These are phyloP conservation scores for Varecia variegata DNA, from an alignment of 2,797 vertebrate species.

Conservation along the genomic window DNA sequence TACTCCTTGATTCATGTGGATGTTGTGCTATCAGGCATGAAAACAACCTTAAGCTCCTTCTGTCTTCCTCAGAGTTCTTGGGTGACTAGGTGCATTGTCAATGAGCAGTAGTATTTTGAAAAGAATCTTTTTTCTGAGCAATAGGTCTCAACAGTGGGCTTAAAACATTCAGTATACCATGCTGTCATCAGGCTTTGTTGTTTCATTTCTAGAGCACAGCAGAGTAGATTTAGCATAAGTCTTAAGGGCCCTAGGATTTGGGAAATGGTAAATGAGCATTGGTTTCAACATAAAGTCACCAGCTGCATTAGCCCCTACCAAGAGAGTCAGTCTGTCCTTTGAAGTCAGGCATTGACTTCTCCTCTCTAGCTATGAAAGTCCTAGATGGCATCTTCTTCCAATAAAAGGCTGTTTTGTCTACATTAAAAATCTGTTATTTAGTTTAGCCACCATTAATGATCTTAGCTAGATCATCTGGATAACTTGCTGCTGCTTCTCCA, in stretches of 20 bases:
- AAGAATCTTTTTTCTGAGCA: background rate
- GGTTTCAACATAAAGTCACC: background rate
- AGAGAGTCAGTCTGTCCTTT: background rate
- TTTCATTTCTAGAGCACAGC: background rate
- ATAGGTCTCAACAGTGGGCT: background rate
- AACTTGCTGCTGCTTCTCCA: background rate
- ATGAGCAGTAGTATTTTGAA: background rate
- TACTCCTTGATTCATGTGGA: background rate
- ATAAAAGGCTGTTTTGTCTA: background rate
- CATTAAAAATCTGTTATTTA: background rate
- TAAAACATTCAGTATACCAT: background rate
- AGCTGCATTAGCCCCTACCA: background rate
- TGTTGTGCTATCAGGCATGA: background rate
- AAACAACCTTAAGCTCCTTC: background rate
- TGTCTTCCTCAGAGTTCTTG: background rate
- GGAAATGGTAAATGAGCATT: background rate
- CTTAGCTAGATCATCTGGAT: background rate
- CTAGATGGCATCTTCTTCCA: background rate
- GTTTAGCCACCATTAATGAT: background rate
- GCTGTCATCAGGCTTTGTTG: background rate
- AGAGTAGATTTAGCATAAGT: background rate
- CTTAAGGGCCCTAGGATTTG: background rate
- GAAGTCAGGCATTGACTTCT: background rate
- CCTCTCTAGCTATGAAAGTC: background rate
- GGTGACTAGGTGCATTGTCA: background rate